Evolutionary conservation across 2,113 vertebrate genomes (phyloP).

Genomic region (Silurus glanis): DNA sequence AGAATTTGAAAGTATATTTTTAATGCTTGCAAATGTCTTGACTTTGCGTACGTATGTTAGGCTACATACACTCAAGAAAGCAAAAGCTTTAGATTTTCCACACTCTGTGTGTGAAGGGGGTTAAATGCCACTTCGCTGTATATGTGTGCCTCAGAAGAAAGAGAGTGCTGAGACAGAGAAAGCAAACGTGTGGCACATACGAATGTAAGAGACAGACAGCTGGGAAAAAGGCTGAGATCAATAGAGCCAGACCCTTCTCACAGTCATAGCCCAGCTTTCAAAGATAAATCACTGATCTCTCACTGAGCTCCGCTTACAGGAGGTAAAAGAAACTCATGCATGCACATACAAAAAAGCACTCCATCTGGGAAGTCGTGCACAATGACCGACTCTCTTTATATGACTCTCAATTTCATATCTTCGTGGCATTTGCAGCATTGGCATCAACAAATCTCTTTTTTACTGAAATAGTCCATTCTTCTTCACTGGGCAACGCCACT

Average conservation of each 20-base stretch:
- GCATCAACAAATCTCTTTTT: not conserved
- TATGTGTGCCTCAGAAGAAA: not conserved
- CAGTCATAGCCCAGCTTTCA: constrained; percentile 24
- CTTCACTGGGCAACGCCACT: not conserved
- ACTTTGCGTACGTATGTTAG: not conserved
- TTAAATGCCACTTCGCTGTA: constrained; percentile 2
- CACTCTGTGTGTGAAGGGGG: not conserved
- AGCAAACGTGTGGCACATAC: constrained; percentile 11
- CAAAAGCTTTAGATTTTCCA: not conserved
- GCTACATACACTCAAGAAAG: not conserved
- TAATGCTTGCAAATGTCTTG: not conserved
- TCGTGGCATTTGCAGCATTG: not conserved
- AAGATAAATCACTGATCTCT: constrained; percentile 28
- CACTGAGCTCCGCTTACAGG: not conserved
- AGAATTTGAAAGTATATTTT: not conserved
- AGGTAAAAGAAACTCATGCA: constrained; percentile 8
- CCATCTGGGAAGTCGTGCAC: constrained; percentile 6
- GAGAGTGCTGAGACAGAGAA: not conserved
- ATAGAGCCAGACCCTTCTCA: constrained; percentile 4
- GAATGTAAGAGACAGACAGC: not conserved
- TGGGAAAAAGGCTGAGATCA: constrained; percentile 12
- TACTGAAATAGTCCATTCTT: not conserved
- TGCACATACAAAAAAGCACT: not conserved
- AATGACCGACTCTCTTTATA: not conserved
- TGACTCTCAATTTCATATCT: constrained; percentile 3